Conservation (phyloP, 2,888 invertebrate species). For the Lypha dubia region DNA sequence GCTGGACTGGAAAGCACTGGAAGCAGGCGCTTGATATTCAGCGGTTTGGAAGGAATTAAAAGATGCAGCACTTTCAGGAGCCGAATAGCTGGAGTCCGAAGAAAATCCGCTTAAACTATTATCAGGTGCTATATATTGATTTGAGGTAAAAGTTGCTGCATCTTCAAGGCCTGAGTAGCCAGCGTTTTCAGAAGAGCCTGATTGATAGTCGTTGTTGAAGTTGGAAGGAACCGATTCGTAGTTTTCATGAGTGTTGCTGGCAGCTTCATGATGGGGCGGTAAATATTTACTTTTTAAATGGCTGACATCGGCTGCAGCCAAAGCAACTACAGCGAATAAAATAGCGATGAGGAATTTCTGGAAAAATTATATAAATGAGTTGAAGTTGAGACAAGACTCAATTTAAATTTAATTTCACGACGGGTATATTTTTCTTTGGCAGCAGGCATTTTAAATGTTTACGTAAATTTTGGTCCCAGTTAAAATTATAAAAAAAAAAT, state of each 20-base stretch:
- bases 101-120: neutral
- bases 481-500: too few relatives aligned
- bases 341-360: conserved; percentile 78
- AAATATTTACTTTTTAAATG: conserved; percentile 77
- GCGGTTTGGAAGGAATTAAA: conserved; percentile 4
- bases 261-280: conserved; percentile 73
- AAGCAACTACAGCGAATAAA: conserved; percentile 76
- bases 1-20: conserved; percentile 33
- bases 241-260: conserved; percentile 56
- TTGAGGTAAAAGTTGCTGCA: conserved; percentile 8
- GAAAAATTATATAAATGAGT: conserved; percentile 48
- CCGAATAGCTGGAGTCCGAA: conserved; percentile 42
- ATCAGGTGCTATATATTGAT: conserved; percentile 13
- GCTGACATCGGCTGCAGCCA: conserved; percentile 80
- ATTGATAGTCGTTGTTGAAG: conserved; percentile 16
- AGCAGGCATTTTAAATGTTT: too few relatives aligned
- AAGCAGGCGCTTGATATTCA: conserved; percentile 36
- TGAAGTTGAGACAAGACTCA: too few relatives aligned
- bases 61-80: conserved; percentile 28
- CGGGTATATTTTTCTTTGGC: too few relatives aligned
- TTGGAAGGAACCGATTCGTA: conserved; percentile 49
- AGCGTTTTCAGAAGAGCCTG: conserved; percentile 7
- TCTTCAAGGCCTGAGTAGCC: conserved; percentile 51
- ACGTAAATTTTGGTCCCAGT: too few relatives aligned
- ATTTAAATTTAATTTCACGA: too few relatives aligned